These are phyloP conservation scores for Sylvilagus floridanus DNA, from an alignment of 2,797 vertebrate species.

Conservation along the genomic window DNA sequence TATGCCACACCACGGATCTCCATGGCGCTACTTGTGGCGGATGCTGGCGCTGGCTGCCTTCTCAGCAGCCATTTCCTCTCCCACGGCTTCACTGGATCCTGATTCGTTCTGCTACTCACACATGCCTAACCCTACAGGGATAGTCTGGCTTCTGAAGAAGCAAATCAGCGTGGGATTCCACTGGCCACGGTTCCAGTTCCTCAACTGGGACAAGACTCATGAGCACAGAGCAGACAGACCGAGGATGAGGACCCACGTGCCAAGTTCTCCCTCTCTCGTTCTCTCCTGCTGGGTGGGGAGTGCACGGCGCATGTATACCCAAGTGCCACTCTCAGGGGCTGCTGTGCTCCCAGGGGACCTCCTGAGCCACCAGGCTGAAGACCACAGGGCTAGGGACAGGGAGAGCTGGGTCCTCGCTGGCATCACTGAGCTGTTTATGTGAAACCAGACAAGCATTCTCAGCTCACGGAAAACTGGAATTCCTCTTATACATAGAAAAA, in stretches of 20 bases:
- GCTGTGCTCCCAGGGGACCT: neutral
- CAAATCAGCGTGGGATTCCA: neutral
- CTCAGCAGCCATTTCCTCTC: neutral
- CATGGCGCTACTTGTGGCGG: neutral
- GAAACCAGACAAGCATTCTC: neutral
- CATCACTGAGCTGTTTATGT: neutral
- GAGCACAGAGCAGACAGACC: neutral
- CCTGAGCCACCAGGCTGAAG: neutral
- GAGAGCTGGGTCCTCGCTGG: neutral
- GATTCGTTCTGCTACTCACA: neutral
- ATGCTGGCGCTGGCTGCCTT: neutral
- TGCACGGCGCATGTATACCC: neutral
- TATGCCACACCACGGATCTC: neutral
- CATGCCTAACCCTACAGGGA: neutral
- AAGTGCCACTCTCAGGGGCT: too few species aligned
- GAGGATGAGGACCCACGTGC: neutral
- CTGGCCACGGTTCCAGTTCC: neutral
- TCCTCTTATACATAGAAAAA: neutral
- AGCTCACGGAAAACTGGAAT: slow-evolving; percentile 5
- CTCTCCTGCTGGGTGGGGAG: neutral
- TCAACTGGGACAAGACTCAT: neutral
- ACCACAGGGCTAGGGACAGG: neutral
- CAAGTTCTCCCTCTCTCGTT: neutral
- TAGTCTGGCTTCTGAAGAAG: neutral
- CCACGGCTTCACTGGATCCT: neutral